Conservation (phyloP, 2,888 invertebrate species). For the Nomada flava region DNA sequence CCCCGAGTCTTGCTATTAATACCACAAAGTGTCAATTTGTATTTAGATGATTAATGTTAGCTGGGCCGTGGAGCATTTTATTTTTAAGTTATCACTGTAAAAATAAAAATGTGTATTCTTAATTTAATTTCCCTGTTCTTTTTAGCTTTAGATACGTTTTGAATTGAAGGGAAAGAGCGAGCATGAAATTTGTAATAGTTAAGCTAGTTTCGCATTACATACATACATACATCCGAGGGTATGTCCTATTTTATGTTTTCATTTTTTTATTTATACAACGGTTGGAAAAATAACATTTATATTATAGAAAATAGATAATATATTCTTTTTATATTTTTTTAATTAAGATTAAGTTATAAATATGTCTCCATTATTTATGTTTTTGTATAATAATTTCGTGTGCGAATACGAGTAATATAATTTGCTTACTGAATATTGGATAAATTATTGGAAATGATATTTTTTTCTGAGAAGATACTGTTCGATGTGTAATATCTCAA, state of each 20-base stretch:
- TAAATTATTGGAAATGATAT: not conserved
- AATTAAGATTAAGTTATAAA: slow-evolving; percentile 15
- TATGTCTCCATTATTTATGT: slow-evolving; percentile 23
- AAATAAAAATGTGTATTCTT: slow-evolving; percentile 68
- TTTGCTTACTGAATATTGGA: not conserved
- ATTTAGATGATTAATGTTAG: slow-evolving; percentile 65
- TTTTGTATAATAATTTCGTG: slow-evolving; percentile 2
- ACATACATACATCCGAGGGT: not conserved
- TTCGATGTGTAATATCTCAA: not conserved
- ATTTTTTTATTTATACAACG: slow-evolving; percentile 29
- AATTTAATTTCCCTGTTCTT: slow-evolving; percentile 37
- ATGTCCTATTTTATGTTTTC: slow-evolving; percentile 17
- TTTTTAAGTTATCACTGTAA: slow-evolving; percentile 66
- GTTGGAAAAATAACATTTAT: not conserved
- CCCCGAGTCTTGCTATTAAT: slow-evolving; percentile 31
- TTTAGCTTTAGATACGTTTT: slow-evolving; percentile 9
- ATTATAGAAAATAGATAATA: slow-evolving; percentile 14
- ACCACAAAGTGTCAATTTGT: slow-evolving; percentile 57
- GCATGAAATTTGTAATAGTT: not conserved
- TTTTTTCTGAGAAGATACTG: not conserved
- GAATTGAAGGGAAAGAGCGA: not conserved
- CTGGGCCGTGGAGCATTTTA: slow-evolving; percentile 59
- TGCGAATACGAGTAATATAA: not conserved
- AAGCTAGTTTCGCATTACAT: not conserved
- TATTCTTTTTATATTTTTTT: slow-evolving; percentile 26